phyloP scores from a whole-genome alignment of 2,113 vertebrate genomes.

The Callocephalon fimbriatum region DNA sequence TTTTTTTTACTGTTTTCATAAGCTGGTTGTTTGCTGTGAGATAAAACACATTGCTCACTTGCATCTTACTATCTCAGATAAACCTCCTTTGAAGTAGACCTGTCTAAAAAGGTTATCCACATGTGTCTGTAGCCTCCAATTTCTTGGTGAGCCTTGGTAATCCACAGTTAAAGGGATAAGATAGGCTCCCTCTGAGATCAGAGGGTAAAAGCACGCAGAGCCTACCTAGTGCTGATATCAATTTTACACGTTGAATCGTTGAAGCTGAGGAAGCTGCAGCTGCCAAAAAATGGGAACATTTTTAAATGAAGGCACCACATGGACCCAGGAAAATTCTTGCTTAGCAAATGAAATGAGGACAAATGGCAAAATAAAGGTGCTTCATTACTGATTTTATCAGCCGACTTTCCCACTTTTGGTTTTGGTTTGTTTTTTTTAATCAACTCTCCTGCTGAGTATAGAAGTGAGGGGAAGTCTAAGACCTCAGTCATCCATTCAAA shows the following conservation, averaged over 20 bases:
- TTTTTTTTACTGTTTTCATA: background rate
- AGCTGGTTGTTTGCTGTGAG: background rate
- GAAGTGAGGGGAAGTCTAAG: background rate
- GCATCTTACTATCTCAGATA: background rate
- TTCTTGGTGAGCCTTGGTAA: background rate
- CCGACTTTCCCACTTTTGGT: background rate
- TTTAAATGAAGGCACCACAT: background rate
- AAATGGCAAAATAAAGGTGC: background rate
- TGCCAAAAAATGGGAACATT: conserved; percentile 23
- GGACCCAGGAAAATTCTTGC: background rate
- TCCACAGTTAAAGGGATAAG: background rate
- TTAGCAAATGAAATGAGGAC: conserved; percentile 13
- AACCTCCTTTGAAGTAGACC: background rate
- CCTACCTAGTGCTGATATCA: conserved; percentile 9
- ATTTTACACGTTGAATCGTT: background rate
- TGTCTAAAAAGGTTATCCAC: background rate
- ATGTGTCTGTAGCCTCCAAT: background rate
- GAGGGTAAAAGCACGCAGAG: background rate
- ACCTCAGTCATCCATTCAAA: background rate
- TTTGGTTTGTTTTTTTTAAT: background rate
- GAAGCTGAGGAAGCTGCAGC: conserved; percentile 2
- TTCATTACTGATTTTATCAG: background rate
- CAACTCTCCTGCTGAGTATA: accelerated
- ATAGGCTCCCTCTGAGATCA: background rate
- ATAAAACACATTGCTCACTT: background rate